These are phyloP conservation scores for Colletes collaris DNA, from an alignment of 2,888 invertebrate genomes.

Conservation along the genomic window DNA sequence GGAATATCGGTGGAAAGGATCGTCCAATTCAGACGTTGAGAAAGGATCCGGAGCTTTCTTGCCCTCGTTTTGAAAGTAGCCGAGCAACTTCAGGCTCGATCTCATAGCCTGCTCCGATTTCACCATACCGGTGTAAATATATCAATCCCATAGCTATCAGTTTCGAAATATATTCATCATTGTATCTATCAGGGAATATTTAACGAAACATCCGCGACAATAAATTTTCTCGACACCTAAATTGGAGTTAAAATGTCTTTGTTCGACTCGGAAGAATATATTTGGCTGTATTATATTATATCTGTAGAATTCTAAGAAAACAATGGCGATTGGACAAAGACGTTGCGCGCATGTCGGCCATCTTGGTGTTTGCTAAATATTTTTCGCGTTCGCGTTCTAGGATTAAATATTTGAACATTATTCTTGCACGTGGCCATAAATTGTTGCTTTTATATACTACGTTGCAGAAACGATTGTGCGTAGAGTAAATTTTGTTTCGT, in stretches of 20 bases:
- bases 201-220: conserved; percentile 15
- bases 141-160: conserved; percentile 30
- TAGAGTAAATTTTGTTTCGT: conserved; percentile 20
- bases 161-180: conserved; percentile 50
- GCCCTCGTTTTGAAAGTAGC: conserved; percentile 74
- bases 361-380: no score
- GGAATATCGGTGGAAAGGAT: conserved; percentile 23
- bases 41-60: conserved; percentile 61
- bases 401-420: no score
- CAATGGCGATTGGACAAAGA: no score
- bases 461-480: background rate
- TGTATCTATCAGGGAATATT: conserved; percentile 32
- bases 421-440: background rate
- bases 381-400: no score
- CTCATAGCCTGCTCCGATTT: conserved; percentile 66
- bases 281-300: no score
- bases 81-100: conserved; percentile 68
- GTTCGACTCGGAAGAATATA: no score
- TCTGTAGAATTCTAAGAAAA: no score
- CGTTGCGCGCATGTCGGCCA: no score
- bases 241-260: no score
- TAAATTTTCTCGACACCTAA: background rate
- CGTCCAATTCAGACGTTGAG: conserved; percentile 12
- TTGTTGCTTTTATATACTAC: background rate
- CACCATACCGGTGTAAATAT: conserved; percentile 54